A percentile compares a stretch with the other conserved stretches of the same genome.
These are phyloP conservation scores for Chironomus striatipennis DNA, from an alignment of 1,140 invertebrate species.

Conservation along the genomic window DNA sequence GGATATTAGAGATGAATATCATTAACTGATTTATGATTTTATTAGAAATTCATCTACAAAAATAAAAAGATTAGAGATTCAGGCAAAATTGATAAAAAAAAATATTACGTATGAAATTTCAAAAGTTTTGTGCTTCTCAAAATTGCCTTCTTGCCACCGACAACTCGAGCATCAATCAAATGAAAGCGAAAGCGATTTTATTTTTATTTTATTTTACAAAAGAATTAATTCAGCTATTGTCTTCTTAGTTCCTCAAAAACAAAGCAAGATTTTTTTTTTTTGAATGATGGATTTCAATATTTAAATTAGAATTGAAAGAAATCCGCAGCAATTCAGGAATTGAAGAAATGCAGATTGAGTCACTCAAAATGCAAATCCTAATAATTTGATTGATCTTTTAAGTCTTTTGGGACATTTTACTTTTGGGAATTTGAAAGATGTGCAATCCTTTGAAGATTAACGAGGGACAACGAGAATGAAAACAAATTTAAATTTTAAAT, in stretches of 20 bases:
- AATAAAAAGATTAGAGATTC: too few relatives aligned
- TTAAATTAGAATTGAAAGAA: constrained; percentile 32
- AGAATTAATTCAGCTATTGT: neutral
- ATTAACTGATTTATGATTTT: constrained; percentile 8
- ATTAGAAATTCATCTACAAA: neutral
- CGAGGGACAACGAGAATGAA: neutral
- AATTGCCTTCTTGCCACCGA: neutral
- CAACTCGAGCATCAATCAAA: neutral
- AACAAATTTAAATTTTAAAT: constrained; percentile 2
- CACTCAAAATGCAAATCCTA: constrained; percentile 2
- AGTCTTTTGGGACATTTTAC: too few relatives aligned
- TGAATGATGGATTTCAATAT: constrained; percentile 25
- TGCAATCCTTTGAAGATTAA: too few relatives aligned
- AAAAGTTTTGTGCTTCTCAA: neutral
- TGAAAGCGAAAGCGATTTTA: too few relatives aligned
- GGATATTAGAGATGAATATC: neutral
- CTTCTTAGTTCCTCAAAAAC: neutral
- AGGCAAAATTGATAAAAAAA: neutral
- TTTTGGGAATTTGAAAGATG: too few relatives aligned
- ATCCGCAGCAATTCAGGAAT: constrained; percentile 26
- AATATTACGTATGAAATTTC: neutral
- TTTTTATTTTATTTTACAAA: too few relatives aligned
- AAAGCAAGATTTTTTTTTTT: neutral
- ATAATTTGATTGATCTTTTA: constrained; percentile 10
- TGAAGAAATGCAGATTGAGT: neutral